Conservation (phyloP, 2,797 vertebrate genomes). For the Crocodylus rhombifer region DNA sequence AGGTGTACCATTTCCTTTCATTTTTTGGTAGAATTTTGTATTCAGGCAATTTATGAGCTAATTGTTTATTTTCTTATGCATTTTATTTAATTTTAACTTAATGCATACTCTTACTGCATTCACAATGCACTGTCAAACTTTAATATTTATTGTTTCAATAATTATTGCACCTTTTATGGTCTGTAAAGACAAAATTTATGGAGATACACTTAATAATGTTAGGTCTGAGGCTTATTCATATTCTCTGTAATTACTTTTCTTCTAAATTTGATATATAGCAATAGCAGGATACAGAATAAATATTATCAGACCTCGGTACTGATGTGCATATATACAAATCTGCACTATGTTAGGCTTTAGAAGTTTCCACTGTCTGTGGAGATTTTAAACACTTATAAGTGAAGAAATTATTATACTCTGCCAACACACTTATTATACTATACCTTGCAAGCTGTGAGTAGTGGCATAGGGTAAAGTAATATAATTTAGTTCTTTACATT, state of each 20-base stretch:
- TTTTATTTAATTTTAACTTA: background rate
- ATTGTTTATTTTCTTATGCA: background rate
- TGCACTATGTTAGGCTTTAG: background rate
- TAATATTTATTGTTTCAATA: background rate
- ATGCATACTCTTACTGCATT: background rate
- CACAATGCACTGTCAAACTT: background rate
- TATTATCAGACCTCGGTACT: constrained; percentile 6
- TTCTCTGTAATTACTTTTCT: constrained; percentile 16
- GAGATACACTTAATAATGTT: background rate
- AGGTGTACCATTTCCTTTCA: background rate
- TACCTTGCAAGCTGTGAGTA: background rate
- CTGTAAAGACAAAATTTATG: background rate
- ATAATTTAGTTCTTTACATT: background rate
- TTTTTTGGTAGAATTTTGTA: background rate
- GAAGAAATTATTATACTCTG: background rate
- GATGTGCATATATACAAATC: background rate
- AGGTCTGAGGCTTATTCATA: background rate
- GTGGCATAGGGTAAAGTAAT: background rate
- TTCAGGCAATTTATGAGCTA: background rate
- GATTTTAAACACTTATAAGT: background rate
- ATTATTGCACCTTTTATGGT: background rate
- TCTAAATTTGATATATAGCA: background rate
- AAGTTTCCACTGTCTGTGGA: constrained; percentile 15
- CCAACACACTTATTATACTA: background rate
- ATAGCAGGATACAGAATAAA: background rate